phyloP scores from a whole-genome alignment of 2,797 vertebrate species.

The Acridotheres tristis region DNA sequence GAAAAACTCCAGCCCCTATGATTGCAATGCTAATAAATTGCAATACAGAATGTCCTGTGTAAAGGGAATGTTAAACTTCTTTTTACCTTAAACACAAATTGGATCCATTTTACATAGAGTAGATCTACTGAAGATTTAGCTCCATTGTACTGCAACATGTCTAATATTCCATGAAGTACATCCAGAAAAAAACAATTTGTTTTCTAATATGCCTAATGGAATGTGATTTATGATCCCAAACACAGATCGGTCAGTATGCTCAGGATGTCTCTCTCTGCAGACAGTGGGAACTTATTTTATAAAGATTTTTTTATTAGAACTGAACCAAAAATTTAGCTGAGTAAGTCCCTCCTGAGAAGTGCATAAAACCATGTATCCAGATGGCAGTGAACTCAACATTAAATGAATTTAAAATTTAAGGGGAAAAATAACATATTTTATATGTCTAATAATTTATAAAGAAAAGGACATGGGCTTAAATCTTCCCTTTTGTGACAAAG shows the following conservation, averaged over 20 bases:
- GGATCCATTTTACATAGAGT: not conserved
- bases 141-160: not conserved
- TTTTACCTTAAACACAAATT: not conserved
- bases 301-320: not conserved
- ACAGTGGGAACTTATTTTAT: not conserved
- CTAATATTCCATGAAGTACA: slow-evolving; percentile 9
- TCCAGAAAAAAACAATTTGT: slow-evolving; percentile 18
- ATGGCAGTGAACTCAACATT: not conserved
- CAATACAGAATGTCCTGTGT: not conserved
- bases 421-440: slow-evolving; percentile 41
- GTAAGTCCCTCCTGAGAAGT: not conserved
- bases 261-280: not conserved
- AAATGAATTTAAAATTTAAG: slow-evolving; percentile 52
- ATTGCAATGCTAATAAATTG: slow-evolving; percentile 36
- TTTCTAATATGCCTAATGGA: slow-evolving; percentile 44
- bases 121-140: not conserved
- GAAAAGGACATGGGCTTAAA: slow-evolving; percentile 24
- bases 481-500: slow-evolving; percentile 50
- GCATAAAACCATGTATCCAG: slow-evolving; percentile 1
- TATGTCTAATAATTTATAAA: slow-evolving; percentile 49
- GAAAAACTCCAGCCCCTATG: slow-evolving; percentile 28
- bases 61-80: not conserved
- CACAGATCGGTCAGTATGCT: slow-evolving; percentile 16
- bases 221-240: slow-evolving; percentile 44
- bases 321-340: slow-evolving; percentile 12